phyloP scores from a whole-genome alignment of 2,113 vertebrate species.

The Myxocyprinus asiaticus region DNA sequence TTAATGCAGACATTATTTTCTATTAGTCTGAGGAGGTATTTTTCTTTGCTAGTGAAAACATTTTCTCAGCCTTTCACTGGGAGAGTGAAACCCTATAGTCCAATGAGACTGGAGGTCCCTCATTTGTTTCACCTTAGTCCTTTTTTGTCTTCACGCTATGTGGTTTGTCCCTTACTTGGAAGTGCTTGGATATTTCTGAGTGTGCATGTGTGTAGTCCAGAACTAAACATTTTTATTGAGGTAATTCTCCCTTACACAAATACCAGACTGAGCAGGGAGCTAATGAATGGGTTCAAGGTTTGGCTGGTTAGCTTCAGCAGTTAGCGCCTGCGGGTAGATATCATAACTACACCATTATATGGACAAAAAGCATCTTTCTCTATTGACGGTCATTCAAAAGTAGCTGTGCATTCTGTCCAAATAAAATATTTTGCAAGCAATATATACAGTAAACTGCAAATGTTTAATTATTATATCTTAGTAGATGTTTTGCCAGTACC shows the following conservation, averaged over 20 bases:
- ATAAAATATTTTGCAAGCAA: no score
- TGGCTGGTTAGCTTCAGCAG: no score
- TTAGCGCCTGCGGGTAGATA: no score
- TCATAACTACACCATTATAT: no score
- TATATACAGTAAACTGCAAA: no score
- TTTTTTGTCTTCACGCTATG: neutral
- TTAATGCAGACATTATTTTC: constrained; percentile 34
- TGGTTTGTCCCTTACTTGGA: neutral
- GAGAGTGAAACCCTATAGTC: constrained; percentile 29
- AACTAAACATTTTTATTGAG: neutral
- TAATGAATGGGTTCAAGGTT: no score
- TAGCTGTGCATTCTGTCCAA: no score
- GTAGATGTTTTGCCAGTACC: no score
- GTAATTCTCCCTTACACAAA: neutral
- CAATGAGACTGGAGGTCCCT: neutral
- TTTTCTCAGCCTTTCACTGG: constrained; percentile 36
- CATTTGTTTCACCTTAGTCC: neutral
- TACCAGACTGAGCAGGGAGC: neutral
- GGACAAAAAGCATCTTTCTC: no score
- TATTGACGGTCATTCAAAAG: no score
- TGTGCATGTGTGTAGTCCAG: neutral
- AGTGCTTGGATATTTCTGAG: neutral
- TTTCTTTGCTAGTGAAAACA: constrained; percentile 39
- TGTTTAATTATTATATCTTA: no score
- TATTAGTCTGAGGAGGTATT: constrained; percentile 22